Base-by-base conservation (phyloP, 2,113 vertebrate genomes). In the Elephas maximus region DNA sequence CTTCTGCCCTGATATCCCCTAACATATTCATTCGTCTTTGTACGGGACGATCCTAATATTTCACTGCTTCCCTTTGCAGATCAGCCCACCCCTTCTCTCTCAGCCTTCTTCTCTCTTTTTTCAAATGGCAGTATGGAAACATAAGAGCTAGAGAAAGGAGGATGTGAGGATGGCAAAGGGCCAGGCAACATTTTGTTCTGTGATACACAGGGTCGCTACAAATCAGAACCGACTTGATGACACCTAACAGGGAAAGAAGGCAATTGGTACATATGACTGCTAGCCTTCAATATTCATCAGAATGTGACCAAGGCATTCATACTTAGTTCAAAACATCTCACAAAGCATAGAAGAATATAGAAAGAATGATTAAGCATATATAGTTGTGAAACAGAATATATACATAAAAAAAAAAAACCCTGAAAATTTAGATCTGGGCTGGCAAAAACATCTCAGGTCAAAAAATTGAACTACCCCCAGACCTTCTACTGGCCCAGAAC, bases 61-160 rank as follows among this genome's bases (percentile, higher is more conserved):
- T 76, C 18, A 93, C 44, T 90, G 57, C 37, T 85, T 80, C 88
- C 37, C 65, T 78, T 57, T n/a, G 30, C 51, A 92, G 69, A 84
- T 65, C 57, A 85, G 33, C 23, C 65, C 33, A 53, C 51, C 41
- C 91, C 45, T 57, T 14, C 60, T 15, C 51, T 93, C 45, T 77
- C 18, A 88, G 90, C 10, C 78, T 37, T 88, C 37, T 62, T 71
- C 37, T 82, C 48, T 80, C 11, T 67, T 60, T n/a, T 94, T 95
- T 88, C 44, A 85, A 73, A 92, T 84, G n/a, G 37, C 60, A 96
- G 37, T 20, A 79, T 84, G 33, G 21, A 37, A 89, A 86, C 37
- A 0, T n/a, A 96, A 93, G 37, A 78, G 53, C 44, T 65, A 95
- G 85, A 24, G 15, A 91, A 26, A 84, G 14, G 91, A 74, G 78